phyloP scores from a whole-genome alignment of 2,113 vertebrate species.

The Noturus placidus region DNA sequence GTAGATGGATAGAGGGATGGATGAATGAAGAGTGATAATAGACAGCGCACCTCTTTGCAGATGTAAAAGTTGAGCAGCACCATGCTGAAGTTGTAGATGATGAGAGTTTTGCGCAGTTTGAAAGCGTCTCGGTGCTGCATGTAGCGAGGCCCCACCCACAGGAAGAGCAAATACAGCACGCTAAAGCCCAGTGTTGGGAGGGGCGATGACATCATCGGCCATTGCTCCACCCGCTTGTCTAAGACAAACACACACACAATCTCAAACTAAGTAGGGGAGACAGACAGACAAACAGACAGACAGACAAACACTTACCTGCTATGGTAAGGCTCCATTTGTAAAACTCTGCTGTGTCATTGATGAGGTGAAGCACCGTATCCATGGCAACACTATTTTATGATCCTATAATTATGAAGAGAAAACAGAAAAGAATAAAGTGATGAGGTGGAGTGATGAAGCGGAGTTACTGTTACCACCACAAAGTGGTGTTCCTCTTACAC shows the following conservation, averaged over 20 bases:
- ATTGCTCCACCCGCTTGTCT: conserved; percentile 96
- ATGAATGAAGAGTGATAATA: not conserved
- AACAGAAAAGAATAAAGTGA: not conserved
- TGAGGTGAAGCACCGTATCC: conserved; percentile 72
- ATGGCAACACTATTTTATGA: conserved; percentile 67
- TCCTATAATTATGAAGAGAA: conserved; percentile 53
- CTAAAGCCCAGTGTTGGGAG: conserved; percentile 90
- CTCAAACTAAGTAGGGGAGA: conserved; percentile 36
- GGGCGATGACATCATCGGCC: conserved; percentile 94
- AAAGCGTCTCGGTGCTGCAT: conserved; percentile 93
- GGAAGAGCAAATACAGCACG: conserved; percentile 90
- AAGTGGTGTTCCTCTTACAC: not conserved
- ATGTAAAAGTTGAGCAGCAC: conserved; percentile 98
- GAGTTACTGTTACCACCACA: not conserved
- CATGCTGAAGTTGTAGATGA: conserved; percentile 99
- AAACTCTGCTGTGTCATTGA: conserved; percentile 90
- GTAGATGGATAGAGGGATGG: not conserved
- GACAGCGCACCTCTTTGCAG: conserved; percentile 89
- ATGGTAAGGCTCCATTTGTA: conserved; percentile 96
- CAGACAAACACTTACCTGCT: conserved; percentile 69
- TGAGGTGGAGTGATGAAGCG: not conserved
- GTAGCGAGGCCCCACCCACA: conserved; percentile 95
- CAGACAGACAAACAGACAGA: not conserved
- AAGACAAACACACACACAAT: conserved; percentile 10
- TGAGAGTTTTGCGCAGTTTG: conserved; percentile 87